These are phyloP conservation scores for Quadroppia sp. DNA, from an alignment of 2,888 invertebrate species.

Conservation along the genomic window DNA sequence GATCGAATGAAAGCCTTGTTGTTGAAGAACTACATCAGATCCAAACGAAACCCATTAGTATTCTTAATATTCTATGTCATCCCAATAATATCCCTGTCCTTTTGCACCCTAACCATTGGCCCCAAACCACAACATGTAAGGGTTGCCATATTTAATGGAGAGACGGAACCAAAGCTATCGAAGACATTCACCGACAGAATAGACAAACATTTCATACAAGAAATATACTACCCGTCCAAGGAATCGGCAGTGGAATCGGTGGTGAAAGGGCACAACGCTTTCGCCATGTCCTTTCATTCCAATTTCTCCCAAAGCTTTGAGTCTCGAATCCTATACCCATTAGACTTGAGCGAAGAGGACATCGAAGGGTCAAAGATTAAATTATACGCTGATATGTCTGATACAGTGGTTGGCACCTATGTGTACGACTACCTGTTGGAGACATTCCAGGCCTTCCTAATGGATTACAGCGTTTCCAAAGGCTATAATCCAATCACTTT, in stretches of 20 bases:
- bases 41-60: conserved; percentile 51
- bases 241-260: conserved; percentile 68
- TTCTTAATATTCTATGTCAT: conserved; percentile 35
- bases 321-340: conserved; percentile 66
- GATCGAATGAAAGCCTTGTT: conserved; percentile 48
- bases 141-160: conserved; percentile 38
- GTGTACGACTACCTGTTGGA: conserved; percentile 77
- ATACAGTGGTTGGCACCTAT: conserved; percentile 59
- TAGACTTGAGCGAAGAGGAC: conserved; percentile 77
- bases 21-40: conserved; percentile 51
- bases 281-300: conserved; percentile 77
- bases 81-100: conserved; percentile 32
- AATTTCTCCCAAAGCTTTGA: conserved; percentile 83
- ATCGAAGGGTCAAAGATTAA: conserved; percentile 78
- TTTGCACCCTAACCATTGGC: conserved; percentile 34
- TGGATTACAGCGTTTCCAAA: conserved; percentile 67
- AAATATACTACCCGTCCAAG: conserved; percentile 50
- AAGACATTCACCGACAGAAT: conserved; percentile 27
- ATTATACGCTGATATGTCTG: conserved; percentile 84
- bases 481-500: conserved; percentile 77
- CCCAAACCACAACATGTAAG: conserved; percentile 37
- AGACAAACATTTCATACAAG: neutral
- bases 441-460: conserved; percentile 74
- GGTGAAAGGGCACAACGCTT: conserved; percentile 74
- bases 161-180: conserved; percentile 11